Percentiles rank a stretch among this genome's conserved stretches.
These are phyloP conservation scores for Lacerta bilineata DNA, from an alignment of 2,797 vertebrate species.

Conservation along the genomic window DNA sequence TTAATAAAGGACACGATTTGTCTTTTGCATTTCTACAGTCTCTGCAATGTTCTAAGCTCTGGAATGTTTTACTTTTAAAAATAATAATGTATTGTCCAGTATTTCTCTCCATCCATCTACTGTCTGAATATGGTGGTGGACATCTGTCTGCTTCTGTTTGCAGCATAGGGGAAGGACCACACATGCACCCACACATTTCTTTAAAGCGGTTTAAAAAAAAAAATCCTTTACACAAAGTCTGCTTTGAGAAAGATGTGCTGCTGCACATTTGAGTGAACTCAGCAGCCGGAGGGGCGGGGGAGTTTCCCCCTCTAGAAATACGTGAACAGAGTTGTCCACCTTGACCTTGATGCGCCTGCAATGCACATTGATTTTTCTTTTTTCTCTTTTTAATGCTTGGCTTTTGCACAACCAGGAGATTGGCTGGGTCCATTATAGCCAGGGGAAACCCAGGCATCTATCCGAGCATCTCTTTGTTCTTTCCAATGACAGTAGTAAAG, in stretches of 20 bases:
- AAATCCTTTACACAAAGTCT: neutral
- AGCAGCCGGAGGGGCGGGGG: neutral
- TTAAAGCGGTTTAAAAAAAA: neutral
- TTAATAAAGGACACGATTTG: neutral
- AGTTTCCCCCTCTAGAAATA: too few species aligned
- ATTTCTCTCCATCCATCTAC: neutral
- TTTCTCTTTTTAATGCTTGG: neutral
- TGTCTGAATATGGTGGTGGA: too few species aligned
- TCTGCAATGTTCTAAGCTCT: neutral
- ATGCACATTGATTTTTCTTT: neutral
- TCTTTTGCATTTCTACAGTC: neutral
- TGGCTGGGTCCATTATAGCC: neutral
- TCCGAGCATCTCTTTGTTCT: too few species aligned
- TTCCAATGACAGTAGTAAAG: neutral
- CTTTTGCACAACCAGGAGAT: neutral
- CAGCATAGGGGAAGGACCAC: neutral
- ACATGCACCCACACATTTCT: neutral
- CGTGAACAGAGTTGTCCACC: neutral
- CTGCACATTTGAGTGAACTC: neutral
- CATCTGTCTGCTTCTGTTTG: neutral
- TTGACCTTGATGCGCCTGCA: slow-evolving; percentile 1
- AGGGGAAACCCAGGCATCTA: neutral
- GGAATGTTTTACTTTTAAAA: neutral
- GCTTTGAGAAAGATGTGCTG: neutral
- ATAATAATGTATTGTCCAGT: too few species aligned